These are phyloP conservation scores for Anableps anableps DNA, from an alignment of 2,797 vertebrate genomes.

Conservation along the genomic window DNA sequence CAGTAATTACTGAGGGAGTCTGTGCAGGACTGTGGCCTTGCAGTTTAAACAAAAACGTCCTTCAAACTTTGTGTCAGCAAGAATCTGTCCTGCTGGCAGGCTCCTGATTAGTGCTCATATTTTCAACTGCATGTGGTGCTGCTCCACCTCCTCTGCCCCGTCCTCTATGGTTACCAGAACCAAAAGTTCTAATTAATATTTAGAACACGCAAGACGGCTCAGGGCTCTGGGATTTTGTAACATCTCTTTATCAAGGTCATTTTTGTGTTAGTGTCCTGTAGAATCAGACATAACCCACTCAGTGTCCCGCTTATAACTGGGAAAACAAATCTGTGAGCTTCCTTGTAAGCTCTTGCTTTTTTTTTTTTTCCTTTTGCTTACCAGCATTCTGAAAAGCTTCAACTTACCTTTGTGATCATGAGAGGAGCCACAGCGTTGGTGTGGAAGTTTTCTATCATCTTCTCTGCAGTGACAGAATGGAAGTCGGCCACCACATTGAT, in stretches of 20 bases:
- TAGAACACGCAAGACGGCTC: constrained; percentile 29
- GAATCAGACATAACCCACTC: constrained; percentile 2
- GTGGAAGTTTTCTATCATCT: constrained; percentile 83
- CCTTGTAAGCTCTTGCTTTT: neutral
- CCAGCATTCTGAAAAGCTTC: neutral
- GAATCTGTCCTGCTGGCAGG: constrained; percentile 34
- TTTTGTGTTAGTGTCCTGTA: constrained; percentile 23
- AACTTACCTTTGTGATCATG: constrained; percentile 84
- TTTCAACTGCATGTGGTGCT: constrained; percentile 15
- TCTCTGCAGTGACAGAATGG: constrained; percentile 80
- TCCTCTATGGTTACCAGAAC: constrained; percentile 19
- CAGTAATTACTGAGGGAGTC: neutral
- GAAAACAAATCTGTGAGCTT: neutral
- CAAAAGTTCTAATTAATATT: constrained; percentile 47
- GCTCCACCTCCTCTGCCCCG: constrained; percentile 17
- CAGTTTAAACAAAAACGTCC: constrained; percentile 34
- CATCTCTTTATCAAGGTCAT: constrained; percentile 30
- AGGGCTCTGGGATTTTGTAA: neutral
- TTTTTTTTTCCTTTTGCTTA: too few relatives aligned
- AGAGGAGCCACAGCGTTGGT: constrained; percentile 82
- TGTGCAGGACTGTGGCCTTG: constrained; percentile 12
- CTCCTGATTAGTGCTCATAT: constrained; percentile 33
- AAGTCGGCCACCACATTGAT: constrained; percentile 81
- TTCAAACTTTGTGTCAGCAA: constrained; percentile 44
- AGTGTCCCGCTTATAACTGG: neutral